Conservation (phyloP, 1,140 invertebrate species). For the Rhagoletis zephyria region DNA sequence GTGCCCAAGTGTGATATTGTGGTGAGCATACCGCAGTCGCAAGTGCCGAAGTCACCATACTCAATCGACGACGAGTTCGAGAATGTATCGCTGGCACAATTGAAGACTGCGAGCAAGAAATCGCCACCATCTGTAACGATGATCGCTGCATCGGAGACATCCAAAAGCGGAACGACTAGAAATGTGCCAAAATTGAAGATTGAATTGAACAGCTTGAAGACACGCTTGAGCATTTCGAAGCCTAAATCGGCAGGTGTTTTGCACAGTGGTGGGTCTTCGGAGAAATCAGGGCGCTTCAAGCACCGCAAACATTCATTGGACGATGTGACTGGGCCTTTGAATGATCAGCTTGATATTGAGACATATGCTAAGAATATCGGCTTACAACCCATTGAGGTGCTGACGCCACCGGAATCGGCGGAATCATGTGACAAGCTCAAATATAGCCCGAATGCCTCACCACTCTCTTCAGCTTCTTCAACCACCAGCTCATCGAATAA, state of each 20-base stretch:
- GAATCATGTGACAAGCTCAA: conserved; percentile 56
- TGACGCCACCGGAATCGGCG: conserved; percentile 55
- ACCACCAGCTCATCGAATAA: conserved; percentile 62
- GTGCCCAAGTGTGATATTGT: conserved; percentile 63
- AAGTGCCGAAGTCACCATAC: conserved; percentile 60
- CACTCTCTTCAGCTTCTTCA: conserved; percentile 68
- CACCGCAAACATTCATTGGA: conserved; percentile 56
- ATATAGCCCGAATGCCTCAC: conserved; percentile 68
- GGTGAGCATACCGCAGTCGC: conserved; percentile 69
- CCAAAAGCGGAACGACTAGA: neutral
- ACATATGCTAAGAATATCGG: conserved; percentile 72
- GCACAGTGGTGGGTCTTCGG: conserved; percentile 33
- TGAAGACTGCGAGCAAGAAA: conserved; percentile 70
- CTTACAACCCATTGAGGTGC: conserved; percentile 66
- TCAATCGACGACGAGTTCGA: conserved; percentile 66
- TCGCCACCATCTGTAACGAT: conserved; percentile 18
- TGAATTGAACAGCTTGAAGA: conserved; percentile 66
- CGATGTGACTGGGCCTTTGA: conserved; percentile 35
- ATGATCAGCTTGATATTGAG: conserved; percentile 65
- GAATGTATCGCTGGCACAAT: conserved; percentile 57
- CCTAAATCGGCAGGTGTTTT: conserved; percentile 64
- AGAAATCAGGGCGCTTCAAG: conserved; percentile 54
- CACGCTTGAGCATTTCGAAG: conserved; percentile 61
- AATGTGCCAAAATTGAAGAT: conserved; percentile 70
- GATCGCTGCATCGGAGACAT: neutral